phyloP scores from a whole-genome alignment of 2,888 invertebrate genomes.

The Dastarcus helophoroides region DNA sequence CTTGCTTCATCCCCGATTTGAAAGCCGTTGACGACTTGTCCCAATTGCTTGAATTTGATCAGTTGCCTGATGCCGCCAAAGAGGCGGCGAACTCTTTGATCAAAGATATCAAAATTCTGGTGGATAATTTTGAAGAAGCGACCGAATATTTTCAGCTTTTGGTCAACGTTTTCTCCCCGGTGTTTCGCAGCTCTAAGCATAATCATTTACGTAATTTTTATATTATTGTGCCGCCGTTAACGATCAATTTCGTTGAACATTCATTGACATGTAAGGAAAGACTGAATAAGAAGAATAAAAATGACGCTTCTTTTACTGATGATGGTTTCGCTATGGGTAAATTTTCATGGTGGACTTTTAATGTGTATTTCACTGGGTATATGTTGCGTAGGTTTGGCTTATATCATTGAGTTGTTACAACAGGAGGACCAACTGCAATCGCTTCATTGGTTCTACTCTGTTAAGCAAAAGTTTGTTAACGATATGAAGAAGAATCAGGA shows the following conservation, averaged over 20 bases:
- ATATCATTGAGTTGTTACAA: slow-evolving; percentile 79
- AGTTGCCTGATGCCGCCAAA: slow-evolving; percentile 49
- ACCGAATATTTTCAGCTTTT: slow-evolving; percentile 75
- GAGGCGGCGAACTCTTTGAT: slow-evolving; percentile 63
- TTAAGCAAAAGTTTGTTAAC: slow-evolving; percentile 56
- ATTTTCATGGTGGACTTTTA: slow-evolving; percentile 1
- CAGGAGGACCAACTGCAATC: slow-evolving; percentile 79
- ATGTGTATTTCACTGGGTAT: not conserved
- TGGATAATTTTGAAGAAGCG: slow-evolving; percentile 75
- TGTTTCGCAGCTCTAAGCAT: slow-evolving; percentile 76
- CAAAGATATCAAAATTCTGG: slow-evolving; percentile 63
- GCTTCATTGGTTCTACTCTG: slow-evolving; percentile 90
- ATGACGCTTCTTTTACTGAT: slow-evolving; percentile 86
- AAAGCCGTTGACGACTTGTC: slow-evolving; percentile 47
- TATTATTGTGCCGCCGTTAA: slow-evolving; percentile 85
- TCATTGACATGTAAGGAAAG: slow-evolving; percentile 85
- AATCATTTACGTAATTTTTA: slow-evolving; percentile 86
- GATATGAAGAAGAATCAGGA: slow-evolving; percentile 48
- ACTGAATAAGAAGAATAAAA: slow-evolving; percentile 80
- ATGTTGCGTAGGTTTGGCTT: slow-evolving; percentile 54
- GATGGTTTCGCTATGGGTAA: slow-evolving; percentile 96
- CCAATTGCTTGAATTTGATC: slow-evolving; percentile 45
- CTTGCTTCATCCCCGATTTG: slow-evolving; percentile 78
- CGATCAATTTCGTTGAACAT: slow-evolving; percentile 90
- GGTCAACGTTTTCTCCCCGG: slow-evolving; percentile 84